phyloP scores from a whole-genome alignment of 2,797 vertebrate genomes.

The Falco cherrug region DNA sequence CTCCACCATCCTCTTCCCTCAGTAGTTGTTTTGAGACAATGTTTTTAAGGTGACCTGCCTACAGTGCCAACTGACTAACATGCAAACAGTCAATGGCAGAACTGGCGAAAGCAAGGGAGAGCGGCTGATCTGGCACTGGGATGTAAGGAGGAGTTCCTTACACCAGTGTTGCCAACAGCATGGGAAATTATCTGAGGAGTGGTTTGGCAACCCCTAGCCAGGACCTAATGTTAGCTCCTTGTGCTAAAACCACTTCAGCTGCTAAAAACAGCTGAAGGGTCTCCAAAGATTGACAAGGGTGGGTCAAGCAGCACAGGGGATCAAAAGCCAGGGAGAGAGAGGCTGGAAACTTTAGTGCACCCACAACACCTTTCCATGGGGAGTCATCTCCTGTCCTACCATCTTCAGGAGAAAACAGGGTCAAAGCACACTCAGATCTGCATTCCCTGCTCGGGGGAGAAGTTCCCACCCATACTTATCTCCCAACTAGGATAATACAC shows the following conservation, averaged over 20 bases:
- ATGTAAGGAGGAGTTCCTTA: neutral
- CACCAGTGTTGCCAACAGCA: rapidly evolving
- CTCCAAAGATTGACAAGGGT: neutral
- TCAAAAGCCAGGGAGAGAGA: rapidly evolving
- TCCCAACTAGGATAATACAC: neutral
- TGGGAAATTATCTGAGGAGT: neutral
- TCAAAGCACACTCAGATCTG: rapidly evolving
- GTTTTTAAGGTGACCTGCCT: neutral
- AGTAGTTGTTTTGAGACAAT: neutral
- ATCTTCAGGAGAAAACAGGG: neutral
- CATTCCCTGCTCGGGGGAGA: neutral
- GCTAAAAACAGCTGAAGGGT: neutral
- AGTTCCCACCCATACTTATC: neutral
- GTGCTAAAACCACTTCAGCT: neutral
- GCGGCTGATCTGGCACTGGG: neutral
- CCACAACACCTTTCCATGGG: rapidly evolving
- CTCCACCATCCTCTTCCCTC: neutral
- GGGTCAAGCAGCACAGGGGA: neutral
- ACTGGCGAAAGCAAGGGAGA: neutral
- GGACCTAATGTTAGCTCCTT: neutral
- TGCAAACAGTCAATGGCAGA: neutral
- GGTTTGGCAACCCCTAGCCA: neutral
- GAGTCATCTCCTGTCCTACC: neutral
- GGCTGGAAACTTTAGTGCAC: neutral
- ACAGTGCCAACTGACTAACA: neutral